Evolutionary conservation across 2,888 invertebrate genomes (phyloP), one percentile per base, ranked within the genome.

Genomic region (Eugnorisma glareosa): DNA sequence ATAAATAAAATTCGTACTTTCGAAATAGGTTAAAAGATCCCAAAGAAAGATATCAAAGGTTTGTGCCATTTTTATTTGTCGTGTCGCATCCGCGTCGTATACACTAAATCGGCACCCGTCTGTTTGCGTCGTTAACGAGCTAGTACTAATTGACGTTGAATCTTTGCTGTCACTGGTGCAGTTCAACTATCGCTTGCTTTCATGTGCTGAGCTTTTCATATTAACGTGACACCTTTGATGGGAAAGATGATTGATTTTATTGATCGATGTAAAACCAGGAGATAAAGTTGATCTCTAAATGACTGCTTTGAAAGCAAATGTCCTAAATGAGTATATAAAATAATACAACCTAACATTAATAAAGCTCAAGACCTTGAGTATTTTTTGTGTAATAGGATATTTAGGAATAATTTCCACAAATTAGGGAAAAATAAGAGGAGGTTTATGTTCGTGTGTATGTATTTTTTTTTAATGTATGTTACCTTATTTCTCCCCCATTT

Each of bases 41-140:
- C n/a, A n/a, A n/a, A n/a, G n/a, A n/a, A n/a, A n/a, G n/a, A n/a
- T 59, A 59, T 59, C 18, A 59, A 18, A 59, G 4, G 13, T 10
- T 21, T 31, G 8, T 31, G 4, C 18, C 59, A 31, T 4, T 59
- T 59, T 59, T 21, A 59, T 21, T 31, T 21, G 10, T 61, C 83
- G 80, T 13, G 35, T 79, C 80, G 80, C 31, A 83, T 57, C 54
- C 67, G 35, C 35, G 4, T 61, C 87, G 87, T 63, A 7, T 13
- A 10, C 18, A 24, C 31, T 85, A 77, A 81, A 69, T 24, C 48
- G 18, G 6, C 21, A 0, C 11, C 51, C 61, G 31, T 61, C 64
- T 87, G 70, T 85, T 85, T 75, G 82, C 76, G 70, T 77, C 79
- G 78, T 85, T 85, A 85, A 85, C 87, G 82, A 82, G 79, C 67